Evolutionary conservation across 2,888 invertebrate species (phyloP).

Genomic region (Tuberolachnus salignus): DNA sequence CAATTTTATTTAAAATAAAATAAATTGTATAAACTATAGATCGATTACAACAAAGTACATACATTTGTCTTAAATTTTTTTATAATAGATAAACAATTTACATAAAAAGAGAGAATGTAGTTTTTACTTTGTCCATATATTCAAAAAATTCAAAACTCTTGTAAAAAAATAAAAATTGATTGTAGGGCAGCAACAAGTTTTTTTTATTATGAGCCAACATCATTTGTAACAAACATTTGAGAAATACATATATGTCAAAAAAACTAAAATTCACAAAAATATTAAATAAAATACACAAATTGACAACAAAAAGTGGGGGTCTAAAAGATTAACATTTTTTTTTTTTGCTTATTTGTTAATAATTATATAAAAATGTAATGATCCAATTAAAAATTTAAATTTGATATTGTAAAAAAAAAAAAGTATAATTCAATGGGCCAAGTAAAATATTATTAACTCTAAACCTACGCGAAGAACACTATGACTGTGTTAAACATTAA

Average conservation of each 20-base stretch:
- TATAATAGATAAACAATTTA: too few species aligned
- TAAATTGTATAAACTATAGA: too few species aligned
- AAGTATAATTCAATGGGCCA: constrained; percentile 9
- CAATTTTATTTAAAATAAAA: too few species aligned
- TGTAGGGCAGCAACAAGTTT: constrained; percentile 51
- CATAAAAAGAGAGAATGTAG: too few species aligned
- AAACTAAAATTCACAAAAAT: not conserved
- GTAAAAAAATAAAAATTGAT: not conserved
- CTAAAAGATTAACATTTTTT: constrained; percentile 17
- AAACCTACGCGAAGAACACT: not conserved
- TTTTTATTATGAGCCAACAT: constrained; percentile 52
- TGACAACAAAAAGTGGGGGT: constrained; percentile 8
- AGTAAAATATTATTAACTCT: not conserved
- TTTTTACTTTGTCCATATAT: too few species aligned
- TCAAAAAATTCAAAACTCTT: not conserved
- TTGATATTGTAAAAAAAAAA: constrained; percentile 27
- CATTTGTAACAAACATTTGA: constrained; percentile 35
- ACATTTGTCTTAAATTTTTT: too few species aligned
- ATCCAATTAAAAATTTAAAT: constrained; percentile 32
- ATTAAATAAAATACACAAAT: constrained; percentile 20
- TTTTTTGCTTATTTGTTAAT: not conserved
- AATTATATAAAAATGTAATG: constrained; percentile 26
- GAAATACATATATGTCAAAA: constrained; percentile 37
- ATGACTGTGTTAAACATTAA: constrained; percentile 19
- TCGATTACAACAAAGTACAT: too few species aligned